Conservation (phyloP, 1,140 invertebrate species). For the Lycorma delicatula region DNA sequence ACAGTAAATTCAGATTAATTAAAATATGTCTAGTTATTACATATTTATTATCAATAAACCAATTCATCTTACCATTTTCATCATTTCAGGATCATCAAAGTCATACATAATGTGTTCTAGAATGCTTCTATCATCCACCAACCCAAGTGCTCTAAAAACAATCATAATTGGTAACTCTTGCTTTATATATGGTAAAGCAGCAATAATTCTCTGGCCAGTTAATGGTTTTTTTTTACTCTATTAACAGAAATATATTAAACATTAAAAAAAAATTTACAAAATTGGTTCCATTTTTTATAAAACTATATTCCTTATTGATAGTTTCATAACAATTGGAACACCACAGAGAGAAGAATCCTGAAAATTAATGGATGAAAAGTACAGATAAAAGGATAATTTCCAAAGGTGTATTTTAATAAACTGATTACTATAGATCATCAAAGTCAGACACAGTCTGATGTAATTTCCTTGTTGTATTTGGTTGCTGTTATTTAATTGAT, state of each 20-base stretch:
- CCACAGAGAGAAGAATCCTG: too few relatives aligned
- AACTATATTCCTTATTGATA: neutral
- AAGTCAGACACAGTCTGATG: too few relatives aligned
- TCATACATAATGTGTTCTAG: constrained; percentile 99
- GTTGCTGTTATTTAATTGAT: too few relatives aligned
- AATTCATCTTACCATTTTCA: constrained; percentile 89
- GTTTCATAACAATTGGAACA: too few relatives aligned
- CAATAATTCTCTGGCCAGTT: constrained; percentile 96
- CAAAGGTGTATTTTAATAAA: too few relatives aligned
- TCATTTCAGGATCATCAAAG: constrained; percentile 99
- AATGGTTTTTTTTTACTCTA: constrained; percentile 93
- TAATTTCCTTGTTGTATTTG: too few relatives aligned
- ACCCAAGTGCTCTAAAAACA: constrained; percentile 92
- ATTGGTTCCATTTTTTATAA: neutral
- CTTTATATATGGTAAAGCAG: constrained; percentile 96
- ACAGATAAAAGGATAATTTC: too few relatives aligned
- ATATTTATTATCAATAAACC: too few relatives aligned
- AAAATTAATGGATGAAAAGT: too few relatives aligned
- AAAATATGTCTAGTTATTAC: too few relatives aligned
- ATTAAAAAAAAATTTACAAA: constrained; percentile 2
- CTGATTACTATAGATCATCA: too few relatives aligned
- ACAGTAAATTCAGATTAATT: too few relatives aligned
- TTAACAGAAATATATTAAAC: constrained; percentile 8
- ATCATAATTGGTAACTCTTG: constrained; percentile 99
- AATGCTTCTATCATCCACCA: constrained; percentile 97